Base-by-base conservation (phyloP, 35 echinoderm and acorn worm species). In the Holothuria glaberrima region DNA sequence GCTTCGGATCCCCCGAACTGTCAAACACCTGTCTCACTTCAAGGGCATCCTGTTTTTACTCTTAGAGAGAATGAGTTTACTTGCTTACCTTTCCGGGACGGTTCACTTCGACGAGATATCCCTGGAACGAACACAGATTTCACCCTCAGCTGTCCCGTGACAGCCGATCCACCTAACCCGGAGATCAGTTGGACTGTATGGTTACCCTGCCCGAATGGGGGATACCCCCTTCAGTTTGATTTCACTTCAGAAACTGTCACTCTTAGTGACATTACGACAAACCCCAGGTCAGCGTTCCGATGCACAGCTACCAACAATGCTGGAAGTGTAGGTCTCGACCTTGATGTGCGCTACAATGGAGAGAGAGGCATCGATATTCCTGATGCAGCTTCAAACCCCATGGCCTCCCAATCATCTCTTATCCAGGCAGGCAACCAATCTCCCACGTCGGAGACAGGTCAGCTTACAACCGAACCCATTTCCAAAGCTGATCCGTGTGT, bases 261-360 rank as follows among this genome's bases (percentile, higher is more conserved):
- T 25, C n/a, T 87, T 10, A 68, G 61, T 46, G 61, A 87, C 24
- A 50, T 70, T 2, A 29, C 21, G 28, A 68, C n/a, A 4, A 68
- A 87, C 44, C 63, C 83, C 6, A 71, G 38, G 30, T 62, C 31
- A 18, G 85, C 63, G 21, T 87, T 46, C 35, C 33, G 36, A 48
- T 87, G 62, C 13, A 87, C 62, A 70, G 84, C 65, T 12, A 87
- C 16, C n/a, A 87, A 87, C 22, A 87, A 87, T 58, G 84, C 84
- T 70, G 84, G 84, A 16, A 87, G 41, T 46, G 31, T 87, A 18
- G 19, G 41, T 35, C 50, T 68, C 22, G 84, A 66, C 32, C 59
- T 87, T 20, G 84, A 66, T 58, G n/a, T 87, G 25, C 65, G 84
- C n/a, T 63, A 67, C 22, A 69, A 87, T 61, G 84, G 84, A n/a